phyloP scores from a whole-genome alignment of 2,113 vertebrate genomes.

The Saguinus midas region DNA sequence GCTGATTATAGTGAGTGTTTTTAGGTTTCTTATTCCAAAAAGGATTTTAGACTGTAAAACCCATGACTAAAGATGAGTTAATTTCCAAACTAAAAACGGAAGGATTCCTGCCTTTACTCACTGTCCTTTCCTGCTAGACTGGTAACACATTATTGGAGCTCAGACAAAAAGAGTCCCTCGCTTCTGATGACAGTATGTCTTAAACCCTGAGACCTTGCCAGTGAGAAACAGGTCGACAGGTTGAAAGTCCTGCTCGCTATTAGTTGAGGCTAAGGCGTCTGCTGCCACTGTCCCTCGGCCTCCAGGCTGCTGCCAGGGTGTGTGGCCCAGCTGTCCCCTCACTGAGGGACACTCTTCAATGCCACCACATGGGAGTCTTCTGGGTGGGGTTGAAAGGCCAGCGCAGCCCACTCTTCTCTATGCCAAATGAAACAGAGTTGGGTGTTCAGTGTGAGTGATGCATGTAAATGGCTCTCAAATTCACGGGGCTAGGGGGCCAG shows the following conservation, averaged over 20 bases:
- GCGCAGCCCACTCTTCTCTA: not conserved
- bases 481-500: not conserved
- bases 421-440: not conserved
- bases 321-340: accelerated
- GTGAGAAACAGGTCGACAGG: not conserved
- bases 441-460: not conserved
- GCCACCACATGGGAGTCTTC: accelerated
- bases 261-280: not conserved
- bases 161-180: not conserved
- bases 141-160: not conserved
- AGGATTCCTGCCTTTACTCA: not conserved
- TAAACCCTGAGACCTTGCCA: not conserved
- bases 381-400: accelerated
- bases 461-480: not conserved
- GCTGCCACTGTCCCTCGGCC: not conserved
- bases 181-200: not conserved
- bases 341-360: accelerated
- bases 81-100: not conserved
- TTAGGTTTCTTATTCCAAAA: not conserved
- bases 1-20: not conserved
- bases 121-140: not conserved
- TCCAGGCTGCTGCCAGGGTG: not conserved
- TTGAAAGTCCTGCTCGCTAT: not conserved
- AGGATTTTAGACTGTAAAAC: not conserved
- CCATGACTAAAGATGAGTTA: not conserved